A percentile compares a stretch with the other conserved stretches of the same genome.
These are phyloP conservation scores for Dolichoris vasculosae DNA, from an alignment of 1,140 invertebrate genomes.

Conservation along the genomic window DNA sequence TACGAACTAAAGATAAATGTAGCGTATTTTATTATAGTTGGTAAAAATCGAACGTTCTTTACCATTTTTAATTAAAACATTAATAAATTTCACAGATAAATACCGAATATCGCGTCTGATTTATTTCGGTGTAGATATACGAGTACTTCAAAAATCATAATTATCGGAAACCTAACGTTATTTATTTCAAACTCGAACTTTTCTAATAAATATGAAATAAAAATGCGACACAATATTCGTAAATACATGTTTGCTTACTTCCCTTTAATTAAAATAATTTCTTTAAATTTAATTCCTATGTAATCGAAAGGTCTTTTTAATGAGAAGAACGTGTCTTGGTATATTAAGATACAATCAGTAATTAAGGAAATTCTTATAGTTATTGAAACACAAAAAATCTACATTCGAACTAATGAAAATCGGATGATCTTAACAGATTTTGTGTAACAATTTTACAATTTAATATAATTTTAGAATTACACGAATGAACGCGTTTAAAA, in stretches of 20 bases:
- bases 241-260: too few species aligned
- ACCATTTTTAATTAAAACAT: background rate
- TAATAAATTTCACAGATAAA: background rate
- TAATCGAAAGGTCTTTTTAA: background rate
- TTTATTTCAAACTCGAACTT: background rate
- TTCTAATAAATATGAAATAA: background rate
- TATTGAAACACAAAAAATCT: constrained; percentile 8
- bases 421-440: background rate
- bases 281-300: background rate
- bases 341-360: background rate
- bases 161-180: background rate
- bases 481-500: too few species aligned
- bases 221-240: background rate
- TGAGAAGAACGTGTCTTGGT: background rate
- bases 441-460: background rate
- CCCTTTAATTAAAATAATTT: background rate
- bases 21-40: background rate
- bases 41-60: background rate
- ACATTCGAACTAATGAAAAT: background rate
- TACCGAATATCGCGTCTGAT: background rate
- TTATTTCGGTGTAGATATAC: background rate
- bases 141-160: background rate
- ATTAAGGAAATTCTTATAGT: background rate
- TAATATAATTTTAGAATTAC: background rate
- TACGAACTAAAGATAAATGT: background rate